Percentiles rank a stretch among this genome's conserved stretches.
phyloP scores from a whole-genome alignment of 1,140 invertebrate species.

The Mya arenaria region DNA sequence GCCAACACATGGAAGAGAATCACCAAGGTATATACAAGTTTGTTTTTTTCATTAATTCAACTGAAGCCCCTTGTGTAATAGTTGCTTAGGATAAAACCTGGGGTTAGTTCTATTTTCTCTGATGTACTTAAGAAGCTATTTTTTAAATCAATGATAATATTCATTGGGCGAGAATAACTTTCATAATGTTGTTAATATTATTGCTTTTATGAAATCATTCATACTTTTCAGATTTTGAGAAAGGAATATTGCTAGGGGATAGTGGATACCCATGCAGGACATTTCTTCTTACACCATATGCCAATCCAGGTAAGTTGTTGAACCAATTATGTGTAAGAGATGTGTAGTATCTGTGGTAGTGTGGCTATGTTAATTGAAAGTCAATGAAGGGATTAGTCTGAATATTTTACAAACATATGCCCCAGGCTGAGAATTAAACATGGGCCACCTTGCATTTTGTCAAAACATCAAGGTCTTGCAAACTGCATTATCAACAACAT shows the following conservation, averaged over 20 bases:
- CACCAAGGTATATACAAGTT: no score
- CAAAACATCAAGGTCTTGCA: neutral
- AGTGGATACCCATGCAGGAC: constrained; percentile 18
- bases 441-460: neutral
- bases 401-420: neutral
- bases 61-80: no score
- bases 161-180: neutral
- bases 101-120: no score
- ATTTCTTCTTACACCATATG: constrained; percentile 13
- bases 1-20: no score
- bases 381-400: neutral
- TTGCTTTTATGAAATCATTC: neutral
- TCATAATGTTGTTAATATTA: neutral
- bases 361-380: neutral
- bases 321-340: neutral
- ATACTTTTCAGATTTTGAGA: neutral
- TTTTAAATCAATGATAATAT: neutral
- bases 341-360: neutral
- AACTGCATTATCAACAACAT: neutral
- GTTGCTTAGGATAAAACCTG: no score
- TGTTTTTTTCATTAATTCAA: no score
- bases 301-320: neutral
- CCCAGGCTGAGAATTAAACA: neutral
- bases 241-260: constrained; percentile 8
- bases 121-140: no score